Evolutionary conservation across 1,140 invertebrate species (phyloP), one percentile per base, ranked within the genome.

Genomic region (Drosophila orena): DNA sequence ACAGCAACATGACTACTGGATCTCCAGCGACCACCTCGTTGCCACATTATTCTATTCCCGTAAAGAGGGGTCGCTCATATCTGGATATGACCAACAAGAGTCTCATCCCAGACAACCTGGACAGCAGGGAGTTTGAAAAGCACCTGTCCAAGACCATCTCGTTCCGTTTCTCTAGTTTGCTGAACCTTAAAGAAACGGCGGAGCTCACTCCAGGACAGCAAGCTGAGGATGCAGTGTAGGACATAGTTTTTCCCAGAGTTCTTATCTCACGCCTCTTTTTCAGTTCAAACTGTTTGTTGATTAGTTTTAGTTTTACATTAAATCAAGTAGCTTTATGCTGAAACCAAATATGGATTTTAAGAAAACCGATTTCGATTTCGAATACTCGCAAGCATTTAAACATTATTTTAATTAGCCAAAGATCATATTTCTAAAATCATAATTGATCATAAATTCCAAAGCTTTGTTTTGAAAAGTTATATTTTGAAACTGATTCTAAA

Each of bases 81-180:
- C 30, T 92, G 53, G 91, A 92, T 53, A 91, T 92, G 90, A 91
- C 90, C 20, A 91, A 91, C 46, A 84, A 90, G n/a, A 91, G 80
- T 1, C 56, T 89, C 3, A 85, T 92, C 57, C 83, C 78, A 7
- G 91, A 92, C 47, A 92, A 92, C 77, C 72, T 92, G 53, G 81
- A 92, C 35, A 90, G 76, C 70, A 65, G 85, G 37, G 91, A 92
- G 14, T 90, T 91, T 30, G 91, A 92, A 47, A 92, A 92, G 56
- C 90, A 92, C 66, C 24, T 92, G 4, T 91, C 91, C 37, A 92
- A 92, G 56, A 91, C 88, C 20, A 92, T 92, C 42, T 91, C 91
- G 22, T 92, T 92, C 72, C 77, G 90, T 12, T 92, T 92, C 61
- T 92, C 91, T 46, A 92, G 90, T 57, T 55, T 92, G 50, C 56